Evolutionary conservation across 1,140 invertebrate genomes (phyloP), one percentile per base, ranked within the genome.

Genomic region (Heliconius eleuchia): DNA sequence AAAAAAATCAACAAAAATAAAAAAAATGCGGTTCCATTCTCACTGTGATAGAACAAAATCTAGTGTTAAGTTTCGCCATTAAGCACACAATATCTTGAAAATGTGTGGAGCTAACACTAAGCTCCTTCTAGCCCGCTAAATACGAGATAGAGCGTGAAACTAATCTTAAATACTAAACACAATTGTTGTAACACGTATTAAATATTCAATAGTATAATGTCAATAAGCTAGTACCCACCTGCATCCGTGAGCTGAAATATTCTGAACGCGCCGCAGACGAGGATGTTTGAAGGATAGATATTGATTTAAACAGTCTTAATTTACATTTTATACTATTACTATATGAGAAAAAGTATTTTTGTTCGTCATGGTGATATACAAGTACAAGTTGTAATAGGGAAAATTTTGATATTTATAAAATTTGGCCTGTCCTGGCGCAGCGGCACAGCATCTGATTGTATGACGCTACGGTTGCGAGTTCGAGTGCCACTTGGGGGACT

Each of bases 221-320:
- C 70, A 79, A 79, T 79, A 76, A 79, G 39, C 34, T 57, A 76
- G 42, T 66, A 73, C 30, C 73, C 78, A 79, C 66, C 73, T 79
- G 78, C 74, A 75, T 76, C 74, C 74, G 78, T 72, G 73, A 75
- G 37, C 19, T 79, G 74, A 75, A 76, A 30, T 76, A 79, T 75
- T 79, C 78, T 16, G 73, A 39, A 50, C 78, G 73, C 60, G 46
- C 73, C 60, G 27, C 78, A 55, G 52, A 34, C 19, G 71, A 75
- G 46, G 73, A 73, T 71, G 73, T 76, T 55, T 34, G n/a, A 71
- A 37, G 37, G 60, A 27, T 66, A 13, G 23, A 66, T 66, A 73
- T n/a, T 73, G 72, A 23, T 73, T 73, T 50, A 46, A 27, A 73
- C 34, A 34, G 23, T 46, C n/a, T 27, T 19, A 73, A 73, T 50